Base-by-base conservation (phyloP, 2,797 vertebrate species). In the Bryconaethiops microstoma region DNA sequence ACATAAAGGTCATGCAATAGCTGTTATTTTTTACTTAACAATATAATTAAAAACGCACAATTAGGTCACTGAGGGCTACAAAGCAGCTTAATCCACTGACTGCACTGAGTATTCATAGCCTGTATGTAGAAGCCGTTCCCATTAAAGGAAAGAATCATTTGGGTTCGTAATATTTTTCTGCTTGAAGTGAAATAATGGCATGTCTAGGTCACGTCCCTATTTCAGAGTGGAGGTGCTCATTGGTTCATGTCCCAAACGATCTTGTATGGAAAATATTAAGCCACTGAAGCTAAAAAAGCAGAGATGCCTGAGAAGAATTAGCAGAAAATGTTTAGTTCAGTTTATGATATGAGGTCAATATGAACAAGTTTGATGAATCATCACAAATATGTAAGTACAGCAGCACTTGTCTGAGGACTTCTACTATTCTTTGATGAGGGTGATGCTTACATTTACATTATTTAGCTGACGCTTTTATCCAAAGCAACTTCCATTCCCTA, bases 1-100 rank as follows among this genome's bases (percentile, higher is more conserved):
- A 76, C 64, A 67, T 52, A 62, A 75, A 70, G 21, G 72, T 68
- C 63, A 60, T 13, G 25, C n/a, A 21, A 65, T 52, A 40, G 55
- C 39, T 10, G 35, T 23, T 68, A 8, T 80, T 50, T 45, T 69
- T 68, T 75, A 17, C 39, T 50, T 40, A 63, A 63, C 17, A 71
- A 35, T 64, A 48, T 48, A 63, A 75, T 60, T 50, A 10, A 23
- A 16, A 55, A 35, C 50, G 54, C 29, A 9, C 60, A 75, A 50
- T 68, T 80, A 68, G 40, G 9, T 54, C 9, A n/a, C 39, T 21
- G 12, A 45, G n/a, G 65, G 39, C 19, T 39, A 19, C 19, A 21
- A 40, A 21, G 65, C 65, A 68, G 65, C 12, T 2, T 42, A 45
- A 21, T 45, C 8, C 40, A 45, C 39, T 4, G 65, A 9, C 65